These are phyloP conservation scores for Phaedon cochleariae DNA, from an alignment of 2,888 invertebrate species.

Conservation along the genomic window DNA sequence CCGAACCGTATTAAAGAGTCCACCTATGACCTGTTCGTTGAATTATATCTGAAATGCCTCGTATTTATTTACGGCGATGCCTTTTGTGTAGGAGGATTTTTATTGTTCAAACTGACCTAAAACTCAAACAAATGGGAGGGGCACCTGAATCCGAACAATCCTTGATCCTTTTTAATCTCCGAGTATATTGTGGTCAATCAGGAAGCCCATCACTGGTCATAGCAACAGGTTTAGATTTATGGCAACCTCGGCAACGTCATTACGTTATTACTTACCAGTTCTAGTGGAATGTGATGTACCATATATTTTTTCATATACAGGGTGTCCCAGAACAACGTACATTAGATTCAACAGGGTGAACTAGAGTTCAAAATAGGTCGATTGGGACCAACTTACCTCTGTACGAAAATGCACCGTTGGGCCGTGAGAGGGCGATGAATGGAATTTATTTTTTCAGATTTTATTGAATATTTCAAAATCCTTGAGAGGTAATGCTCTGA, in stretches of 20 bases:
- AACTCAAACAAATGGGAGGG: conserved; percentile 41
- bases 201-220: not conserved
- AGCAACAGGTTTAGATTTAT: not conserved
- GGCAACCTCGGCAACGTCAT: no score
- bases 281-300: not conserved
- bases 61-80: conserved; percentile 44
- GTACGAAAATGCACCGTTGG: no score
- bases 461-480: no score
- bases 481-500: no score
- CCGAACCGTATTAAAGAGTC: conserved; percentile 44
- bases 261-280: no score
- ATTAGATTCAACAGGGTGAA: no score
- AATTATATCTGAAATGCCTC: conserved; percentile 47
- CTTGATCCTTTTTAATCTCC: not conserved
- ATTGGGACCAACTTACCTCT: no score
- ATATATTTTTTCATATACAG: no score
- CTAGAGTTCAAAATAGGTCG: no score
- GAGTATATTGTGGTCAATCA: not conserved
- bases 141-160: conserved; percentile 8
- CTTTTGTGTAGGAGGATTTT: conserved; percentile 45
- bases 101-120: conserved; percentile 49
- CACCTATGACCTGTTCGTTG: conserved; percentile 45
- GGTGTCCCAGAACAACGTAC: no score
- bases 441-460: no score
- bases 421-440: no score